phyloP scores from a whole-genome alignment of 2,113 vertebrate genomes.

The Sturnus vulgaris region DNA sequence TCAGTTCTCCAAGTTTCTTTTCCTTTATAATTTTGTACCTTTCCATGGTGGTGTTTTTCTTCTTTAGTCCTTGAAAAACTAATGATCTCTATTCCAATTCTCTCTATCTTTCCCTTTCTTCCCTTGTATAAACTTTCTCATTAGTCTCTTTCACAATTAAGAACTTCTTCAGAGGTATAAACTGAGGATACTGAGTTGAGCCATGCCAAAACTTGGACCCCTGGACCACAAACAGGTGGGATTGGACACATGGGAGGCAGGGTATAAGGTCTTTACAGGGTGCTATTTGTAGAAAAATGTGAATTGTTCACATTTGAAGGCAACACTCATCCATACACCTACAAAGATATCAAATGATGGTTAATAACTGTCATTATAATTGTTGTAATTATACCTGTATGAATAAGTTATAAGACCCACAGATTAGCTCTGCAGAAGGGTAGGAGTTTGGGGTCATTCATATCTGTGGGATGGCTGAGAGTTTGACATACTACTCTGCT shows the following conservation, averaged over 20 bases:
- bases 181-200: not conserved
- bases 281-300: not conserved
- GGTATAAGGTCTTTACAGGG: not conserved
- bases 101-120: not conserved
- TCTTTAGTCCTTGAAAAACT: not conserved
- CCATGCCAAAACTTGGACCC: not conserved
- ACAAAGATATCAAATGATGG: not conserved
- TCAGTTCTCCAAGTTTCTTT: not conserved
- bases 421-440: not conserved
- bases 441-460: not conserved
- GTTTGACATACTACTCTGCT: not conserved
- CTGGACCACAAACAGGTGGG: not conserved
- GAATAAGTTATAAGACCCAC: not conserved
- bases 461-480: not conserved
- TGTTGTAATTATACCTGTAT: not conserved
- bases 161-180: not conserved
- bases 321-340: not conserved
- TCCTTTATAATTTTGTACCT: not conserved
- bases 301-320: not conserved
- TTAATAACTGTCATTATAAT: not conserved
- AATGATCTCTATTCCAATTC: not conserved
- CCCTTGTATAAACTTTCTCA: not conserved
- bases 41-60: not conserved
- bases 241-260: fast-evolving
- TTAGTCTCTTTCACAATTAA: not conserved